Evolutionary conservation across 2,797 vertebrate genomes (phyloP), one percentile per base, ranked within the genome.

Genomic region (Pangasius djambal): DNA sequence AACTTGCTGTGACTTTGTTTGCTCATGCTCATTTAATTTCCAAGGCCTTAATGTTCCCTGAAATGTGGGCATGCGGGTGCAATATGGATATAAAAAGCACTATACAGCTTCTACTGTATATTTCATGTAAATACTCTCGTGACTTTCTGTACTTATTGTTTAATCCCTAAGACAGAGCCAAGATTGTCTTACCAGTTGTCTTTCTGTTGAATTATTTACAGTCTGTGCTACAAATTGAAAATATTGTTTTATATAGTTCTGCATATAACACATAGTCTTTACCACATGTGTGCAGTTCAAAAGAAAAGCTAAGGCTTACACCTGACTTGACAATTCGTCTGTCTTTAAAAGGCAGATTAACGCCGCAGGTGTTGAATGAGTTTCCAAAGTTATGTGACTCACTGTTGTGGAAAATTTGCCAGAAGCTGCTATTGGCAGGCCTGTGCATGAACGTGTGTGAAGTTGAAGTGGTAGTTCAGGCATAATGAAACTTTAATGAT

Each of bases 351-450:
- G 18, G 34, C 79, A 69, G 63, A 69, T 69, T 63, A 88, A 89
- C 59, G 52, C 69, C 3, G 18, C 81, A 83, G 25, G 86, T 83
- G 81, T 34, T 18, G 63, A 87, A 57, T 59, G 22, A 88, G 70
- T 90, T 85, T 86, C 88, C 82, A 87, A 74, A 75, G 75, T 87
- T 72, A n/a, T 88, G 34, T 91, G 88, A 90, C 90, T 91, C 81
- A 90, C 61, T 88, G 70, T 90, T 87, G 70, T 91, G 90, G 88
- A 92, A 92, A 88, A 37, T 65, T 83, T 91, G 86, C 86, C 82
- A 78, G 48, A 63, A 79, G 67, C 16, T 50, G 25, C 48, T 50
- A 59, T 69, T 89, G 85, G 88, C 91, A 84, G 50, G 44, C 52
- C 55, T 86, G 85, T 86, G 67, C 65, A 89, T 75, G 87, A 88